These are phyloP conservation scores for Tyrophagus putrescentiae DNA, from an alignment of 1,140 invertebrate species.

Conservation along the genomic window DNA sequence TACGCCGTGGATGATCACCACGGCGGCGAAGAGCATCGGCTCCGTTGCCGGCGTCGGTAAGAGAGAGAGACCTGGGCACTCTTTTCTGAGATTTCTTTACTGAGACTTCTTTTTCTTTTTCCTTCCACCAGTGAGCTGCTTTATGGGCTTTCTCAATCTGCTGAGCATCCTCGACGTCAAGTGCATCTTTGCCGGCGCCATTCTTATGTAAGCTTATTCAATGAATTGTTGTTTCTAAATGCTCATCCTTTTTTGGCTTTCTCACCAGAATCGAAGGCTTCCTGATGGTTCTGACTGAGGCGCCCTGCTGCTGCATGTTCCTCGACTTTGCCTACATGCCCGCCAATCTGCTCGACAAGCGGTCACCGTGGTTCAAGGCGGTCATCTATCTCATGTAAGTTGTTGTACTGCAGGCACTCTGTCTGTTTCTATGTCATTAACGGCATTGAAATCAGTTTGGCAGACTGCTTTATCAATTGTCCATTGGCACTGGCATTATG, in stretches of 20 bases:
- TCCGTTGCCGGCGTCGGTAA: slow-evolving; percentile 18
- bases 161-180: not conserved
- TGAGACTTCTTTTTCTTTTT: slow-evolving; percentile 1
- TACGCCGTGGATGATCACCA: slow-evolving; percentile 13
- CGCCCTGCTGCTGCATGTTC: slow-evolving; percentile 85
- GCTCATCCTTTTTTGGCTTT: slow-evolving; percentile 18
- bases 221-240: not conserved
- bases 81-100: not conserved
- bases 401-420: slow-evolving; percentile 20
- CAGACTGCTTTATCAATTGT: too few species aligned
- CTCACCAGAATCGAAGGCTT: slow-evolving; percentile 56
- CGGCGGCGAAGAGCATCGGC: not conserved
- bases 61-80: not conserved
- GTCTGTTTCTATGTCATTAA: too few species aligned
- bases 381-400: slow-evolving; percentile 66
- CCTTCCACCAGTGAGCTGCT: not conserved
- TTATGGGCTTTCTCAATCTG: not conserved
- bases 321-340: slow-evolving; percentile 75
- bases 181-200: slow-evolving; percentile 11
- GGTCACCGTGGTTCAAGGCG: slow-evolving; percentile 81
- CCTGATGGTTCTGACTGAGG: slow-evolving; percentile 67
- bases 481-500: too few species aligned
- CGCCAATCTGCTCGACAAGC: slow-evolving; percentile 58
- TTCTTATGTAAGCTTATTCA: slow-evolving; percentile 14
- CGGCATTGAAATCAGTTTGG: too few species aligned